Evolutionary conservation across 2,888 invertebrate species (phyloP).

Genomic region (Yponomeuta sedellus): DNA sequence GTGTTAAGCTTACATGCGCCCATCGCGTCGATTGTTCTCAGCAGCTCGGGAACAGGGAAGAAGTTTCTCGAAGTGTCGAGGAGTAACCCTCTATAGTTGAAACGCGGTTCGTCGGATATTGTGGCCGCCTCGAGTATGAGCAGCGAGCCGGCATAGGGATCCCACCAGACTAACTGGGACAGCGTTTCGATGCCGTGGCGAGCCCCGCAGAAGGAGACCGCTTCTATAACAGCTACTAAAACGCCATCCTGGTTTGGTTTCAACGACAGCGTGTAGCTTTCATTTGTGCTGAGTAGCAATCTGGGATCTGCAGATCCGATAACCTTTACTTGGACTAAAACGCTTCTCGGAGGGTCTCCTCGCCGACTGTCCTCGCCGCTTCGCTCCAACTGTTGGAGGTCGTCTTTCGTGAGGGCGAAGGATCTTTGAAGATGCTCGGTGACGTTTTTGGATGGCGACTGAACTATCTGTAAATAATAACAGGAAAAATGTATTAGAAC

Average conservation of each 20-base stretch:
- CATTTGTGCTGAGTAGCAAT: constrained; percentile 81
- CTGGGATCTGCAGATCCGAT: constrained; percentile 72
- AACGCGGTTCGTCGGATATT: constrained; percentile 86
- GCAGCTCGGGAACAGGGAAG: constrained; percentile 83
- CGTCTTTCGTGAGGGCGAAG: constrained; percentile 68
- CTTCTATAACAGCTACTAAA: constrained; percentile 78
- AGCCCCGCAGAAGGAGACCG: constrained; percentile 85
- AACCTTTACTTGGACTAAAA: constrained; percentile 70
- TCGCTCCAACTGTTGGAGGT: constrained; percentile 63
- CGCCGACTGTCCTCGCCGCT: constrained; percentile 30
- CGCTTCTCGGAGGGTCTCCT: constrained; percentile 56
- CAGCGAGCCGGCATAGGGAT: constrained; percentile 79
- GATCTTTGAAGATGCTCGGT: constrained; percentile 64
- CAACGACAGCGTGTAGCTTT: constrained; percentile 82
- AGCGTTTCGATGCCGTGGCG: constrained; percentile 87
- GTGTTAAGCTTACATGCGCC: constrained; percentile 92
- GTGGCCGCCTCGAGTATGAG: constrained; percentile 80
- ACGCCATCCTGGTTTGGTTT: constrained; percentile 52
- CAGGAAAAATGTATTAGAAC: neutral
- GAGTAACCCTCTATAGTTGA: constrained; percentile 88
- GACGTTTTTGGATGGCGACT: constrained; percentile 51
- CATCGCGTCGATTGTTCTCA: constrained; percentile 90
- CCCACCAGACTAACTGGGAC: constrained; percentile 88
- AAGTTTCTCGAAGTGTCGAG: constrained; percentile 95
- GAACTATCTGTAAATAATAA: constrained; percentile 43